Evolutionary conservation across 2,888 invertebrate genomes (phyloP).

Genomic region (Phania funesta): DNA sequence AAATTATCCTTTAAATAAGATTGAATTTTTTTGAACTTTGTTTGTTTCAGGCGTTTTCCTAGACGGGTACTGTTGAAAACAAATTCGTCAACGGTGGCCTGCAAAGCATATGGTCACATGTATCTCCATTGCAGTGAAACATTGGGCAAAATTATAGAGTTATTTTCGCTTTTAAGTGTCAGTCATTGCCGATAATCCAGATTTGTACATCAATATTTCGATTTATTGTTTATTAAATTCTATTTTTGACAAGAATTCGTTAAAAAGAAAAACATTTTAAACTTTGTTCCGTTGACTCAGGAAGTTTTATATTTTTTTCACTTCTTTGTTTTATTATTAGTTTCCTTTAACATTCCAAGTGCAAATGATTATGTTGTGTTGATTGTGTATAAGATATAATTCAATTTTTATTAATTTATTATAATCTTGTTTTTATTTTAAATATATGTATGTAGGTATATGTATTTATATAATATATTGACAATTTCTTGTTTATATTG

Average conservation of each 20-base stretch:
- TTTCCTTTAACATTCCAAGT: conserved; percentile 50
- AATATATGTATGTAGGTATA: not conserved
- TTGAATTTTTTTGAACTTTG: not conserved
- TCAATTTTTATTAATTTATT: conserved; percentile 46
- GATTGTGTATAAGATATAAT: conserved; percentile 55
- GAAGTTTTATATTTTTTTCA: conserved; percentile 11
- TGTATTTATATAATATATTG: conserved; percentile 55
- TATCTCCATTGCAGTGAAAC: too few species aligned
- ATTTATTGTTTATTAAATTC: too few species aligned
- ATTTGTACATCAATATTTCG: too few species aligned
- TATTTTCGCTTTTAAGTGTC: too few species aligned
- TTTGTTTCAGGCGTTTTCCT: not conserved
- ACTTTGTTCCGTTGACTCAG: too few species aligned
- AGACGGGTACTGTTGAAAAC: too few species aligned
- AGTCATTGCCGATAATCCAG: too few species aligned
- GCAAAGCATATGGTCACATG: too few species aligned
- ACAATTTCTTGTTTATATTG: conserved; percentile 44
- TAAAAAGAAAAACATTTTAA: too few species aligned
- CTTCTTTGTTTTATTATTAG: conserved; percentile 2
- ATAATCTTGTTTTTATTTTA: conserved; percentile 8
- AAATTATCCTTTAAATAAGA: conserved; percentile 68
- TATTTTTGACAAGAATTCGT: too few species aligned
- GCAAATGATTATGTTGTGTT: conserved; percentile 30
- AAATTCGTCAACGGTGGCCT: too few species aligned
- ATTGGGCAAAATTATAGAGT: too few species aligned